phyloP scores from a whole-genome alignment of 2,797 vertebrate genomes.

The Premnoplex brunnescens region DNA sequence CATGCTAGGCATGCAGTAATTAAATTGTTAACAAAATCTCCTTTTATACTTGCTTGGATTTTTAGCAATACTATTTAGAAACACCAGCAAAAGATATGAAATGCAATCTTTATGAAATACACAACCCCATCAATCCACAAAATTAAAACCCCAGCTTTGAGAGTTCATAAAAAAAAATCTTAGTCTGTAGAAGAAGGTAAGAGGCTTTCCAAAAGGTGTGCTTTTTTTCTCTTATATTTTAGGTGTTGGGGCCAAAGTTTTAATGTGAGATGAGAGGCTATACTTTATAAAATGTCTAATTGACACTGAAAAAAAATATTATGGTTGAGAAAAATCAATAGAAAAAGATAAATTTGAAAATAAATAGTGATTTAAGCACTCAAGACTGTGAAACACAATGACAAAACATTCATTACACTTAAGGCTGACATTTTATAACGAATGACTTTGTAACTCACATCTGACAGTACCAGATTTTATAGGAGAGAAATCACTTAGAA shows the following conservation, averaged over 20 bases:
- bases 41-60: not conserved
- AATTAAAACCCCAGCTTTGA: not conserved
- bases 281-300: not conserved
- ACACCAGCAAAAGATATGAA: not conserved
- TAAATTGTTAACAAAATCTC: not conserved
- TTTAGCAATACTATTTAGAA: not conserved
- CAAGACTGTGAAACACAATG: not conserved
- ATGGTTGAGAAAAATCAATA: not conserved
- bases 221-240: not conserved
- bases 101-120: not conserved
- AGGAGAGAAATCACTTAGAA: not conserved
- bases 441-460: not conserved
- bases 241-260: not conserved
- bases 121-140: not conserved
- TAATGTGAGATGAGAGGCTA: not conserved
- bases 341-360: not conserved
- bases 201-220: not conserved
- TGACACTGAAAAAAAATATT: not conserved
- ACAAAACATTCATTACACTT: conserved; percentile 7
- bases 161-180: not conserved
- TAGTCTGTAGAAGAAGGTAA: not conserved
- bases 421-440: not conserved
- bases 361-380: conserved; percentile 10
- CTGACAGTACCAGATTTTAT: not conserved
- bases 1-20: not conserved